Conservation (phyloP, 92 coral and sea anemone genomes). For the Nematostella vectensis region DNA sequence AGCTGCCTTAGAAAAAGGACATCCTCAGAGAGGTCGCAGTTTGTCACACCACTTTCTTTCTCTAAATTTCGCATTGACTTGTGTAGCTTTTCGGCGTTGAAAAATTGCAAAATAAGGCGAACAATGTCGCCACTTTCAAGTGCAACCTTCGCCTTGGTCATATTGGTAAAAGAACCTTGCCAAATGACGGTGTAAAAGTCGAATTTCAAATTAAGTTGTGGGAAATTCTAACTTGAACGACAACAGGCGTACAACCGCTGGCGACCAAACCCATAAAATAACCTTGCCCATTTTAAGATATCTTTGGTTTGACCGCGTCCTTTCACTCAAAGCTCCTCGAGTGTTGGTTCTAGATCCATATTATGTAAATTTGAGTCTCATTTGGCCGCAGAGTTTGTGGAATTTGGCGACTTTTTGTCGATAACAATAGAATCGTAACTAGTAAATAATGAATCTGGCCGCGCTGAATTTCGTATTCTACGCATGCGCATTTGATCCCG, state of each 20-base stretch:
- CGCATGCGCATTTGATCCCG: conserved; percentile 53
- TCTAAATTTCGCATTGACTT: conserved; percentile 79
- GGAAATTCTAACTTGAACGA: no score
- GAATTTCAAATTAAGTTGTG: no score
- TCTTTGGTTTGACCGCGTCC: no score
- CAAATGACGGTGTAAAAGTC: no score
- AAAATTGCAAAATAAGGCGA: conserved; percentile 74
- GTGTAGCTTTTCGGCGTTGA: conserved; percentile 71
- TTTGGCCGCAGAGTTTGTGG: conserved; percentile 4
- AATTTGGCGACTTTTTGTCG: conserved; percentile 15
- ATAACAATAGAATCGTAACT: conserved; percentile 22
- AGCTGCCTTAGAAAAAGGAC: conserved; percentile 84
- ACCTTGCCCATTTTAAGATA: no score
- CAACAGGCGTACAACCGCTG: no score
- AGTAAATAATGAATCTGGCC: conserved; percentile 65
- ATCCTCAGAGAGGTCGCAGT: conserved; percentile 69
- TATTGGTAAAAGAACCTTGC: conserved; percentile 13
- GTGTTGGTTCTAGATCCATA: no score
- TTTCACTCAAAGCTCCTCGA: no score
- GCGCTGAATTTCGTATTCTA: conserved; percentile 18
- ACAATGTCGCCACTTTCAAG: conserved; percentile 68
- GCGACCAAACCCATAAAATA: no score
- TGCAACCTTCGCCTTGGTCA: conserved; percentile 51
- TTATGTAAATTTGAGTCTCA: conserved; percentile 21
- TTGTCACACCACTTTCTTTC: conserved; percentile 77